These are phyloP conservation scores for Ranitomeya variabilis DNA, from an alignment of 2,113 vertebrate genomes.

Conservation along the genomic window DNA sequence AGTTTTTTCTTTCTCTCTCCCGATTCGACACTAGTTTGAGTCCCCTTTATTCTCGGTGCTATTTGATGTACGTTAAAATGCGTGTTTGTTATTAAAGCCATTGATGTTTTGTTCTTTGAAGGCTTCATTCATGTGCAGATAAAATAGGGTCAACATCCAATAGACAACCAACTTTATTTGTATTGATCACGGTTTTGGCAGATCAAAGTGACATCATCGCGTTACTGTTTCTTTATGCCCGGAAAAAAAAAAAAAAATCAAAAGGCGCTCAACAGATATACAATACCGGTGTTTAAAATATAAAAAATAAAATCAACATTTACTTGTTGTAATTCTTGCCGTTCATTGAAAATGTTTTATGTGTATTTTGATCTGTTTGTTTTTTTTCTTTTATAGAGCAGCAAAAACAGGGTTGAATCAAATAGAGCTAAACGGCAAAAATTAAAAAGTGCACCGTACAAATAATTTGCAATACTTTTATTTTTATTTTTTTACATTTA, in stretches of 20 bases:
- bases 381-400: background rate
- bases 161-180: slow-evolving; percentile 53
- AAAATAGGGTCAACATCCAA: slow-evolving; percentile 55
- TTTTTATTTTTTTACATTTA: background rate
- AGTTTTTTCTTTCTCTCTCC: background rate
- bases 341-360: slow-evolving; percentile 31
- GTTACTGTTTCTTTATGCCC: slow-evolving; percentile 41
- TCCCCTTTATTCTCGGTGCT: slow-evolving; percentile 31
- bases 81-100: slow-evolving; percentile 50
- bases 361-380: slow-evolving; percentile 34
- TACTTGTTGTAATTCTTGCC: slow-evolving; percentile 15
- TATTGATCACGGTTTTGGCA: slow-evolving; percentile 55
- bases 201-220: slow-evolving; percentile 56
- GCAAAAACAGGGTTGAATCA: slow-evolving; percentile 5
- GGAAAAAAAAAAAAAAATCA: background rate
- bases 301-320: slow-evolving; percentile 17
- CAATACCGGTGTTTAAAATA: background rate
- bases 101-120: slow-evolving; percentile 53
- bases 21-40: slow-evolving; percentile 42
- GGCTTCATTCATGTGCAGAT: slow-evolving; percentile 46
- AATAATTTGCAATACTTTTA: background rate
- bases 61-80: slow-evolving; percentile 53
- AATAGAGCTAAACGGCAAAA: background rate
- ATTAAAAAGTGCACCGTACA: background rate
- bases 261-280: slow-evolving; percentile 29